A percentile compares a stretch with the other conserved stretches of the same genome.
These are phyloP conservation scores for Laticauda laticaudata DNA, from an alignment of 2,113 vertebrate species.

Conservation along the genomic window DNA sequence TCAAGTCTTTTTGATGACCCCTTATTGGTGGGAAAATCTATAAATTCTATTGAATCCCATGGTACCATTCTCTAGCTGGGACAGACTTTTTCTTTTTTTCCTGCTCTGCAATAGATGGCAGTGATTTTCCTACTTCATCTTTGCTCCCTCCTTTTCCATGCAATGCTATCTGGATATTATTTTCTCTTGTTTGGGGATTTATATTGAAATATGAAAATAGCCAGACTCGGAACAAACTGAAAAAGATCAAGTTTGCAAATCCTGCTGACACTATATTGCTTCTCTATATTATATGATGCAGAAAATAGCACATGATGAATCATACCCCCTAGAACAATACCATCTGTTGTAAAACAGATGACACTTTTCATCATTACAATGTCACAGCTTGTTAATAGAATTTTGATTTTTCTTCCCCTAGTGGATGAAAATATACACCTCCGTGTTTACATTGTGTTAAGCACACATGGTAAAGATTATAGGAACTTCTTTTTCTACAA, in stretches of 20 bases:
- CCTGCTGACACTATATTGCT: conserved; percentile 20
- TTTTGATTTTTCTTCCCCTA: conserved; percentile 35
- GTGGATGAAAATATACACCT: conserved; percentile 35
- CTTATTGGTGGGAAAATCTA: neutral
- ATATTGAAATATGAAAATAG: conserved; percentile 41
- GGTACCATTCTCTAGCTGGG: neutral
- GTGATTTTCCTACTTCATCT: conserved; percentile 51
- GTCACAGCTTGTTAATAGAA: conserved; percentile 42
- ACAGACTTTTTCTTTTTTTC: neutral
- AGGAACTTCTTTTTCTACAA: neutral
- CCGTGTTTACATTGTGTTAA: conserved; percentile 11
- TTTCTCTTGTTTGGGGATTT: conserved; percentile 34
- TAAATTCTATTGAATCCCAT: neutral
- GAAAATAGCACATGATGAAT: conserved; percentile 50
- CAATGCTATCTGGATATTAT: conserved; percentile 46
- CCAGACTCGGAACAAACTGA: conserved; percentile 37
- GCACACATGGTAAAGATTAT: neutral
- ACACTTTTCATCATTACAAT: conserved; percentile 37
- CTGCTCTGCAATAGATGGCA: neutral
- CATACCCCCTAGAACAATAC: conserved; percentile 52
- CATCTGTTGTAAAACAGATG: conserved; percentile 44
- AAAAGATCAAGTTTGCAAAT: conserved; percentile 46
- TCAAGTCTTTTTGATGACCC: neutral
- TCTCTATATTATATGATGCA: conserved; percentile 7
- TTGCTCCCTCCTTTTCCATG: conserved; percentile 20